Conservation (phyloP, 2,113 vertebrate species). For the Gadus macrocephalus region DNA sequence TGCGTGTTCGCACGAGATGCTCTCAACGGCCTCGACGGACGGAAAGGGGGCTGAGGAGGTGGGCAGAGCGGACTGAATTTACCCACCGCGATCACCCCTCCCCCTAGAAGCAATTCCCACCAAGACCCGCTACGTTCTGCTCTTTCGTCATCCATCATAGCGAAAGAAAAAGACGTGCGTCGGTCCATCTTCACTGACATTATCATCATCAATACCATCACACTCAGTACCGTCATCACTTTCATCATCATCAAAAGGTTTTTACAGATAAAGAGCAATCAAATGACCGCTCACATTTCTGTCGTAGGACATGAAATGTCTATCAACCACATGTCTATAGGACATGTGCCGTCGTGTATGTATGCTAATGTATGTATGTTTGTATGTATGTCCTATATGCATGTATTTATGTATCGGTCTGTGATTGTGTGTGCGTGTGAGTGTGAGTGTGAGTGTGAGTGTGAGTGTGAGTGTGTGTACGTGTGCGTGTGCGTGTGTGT, state of each 20-base stretch:
- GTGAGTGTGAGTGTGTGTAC: neutral
- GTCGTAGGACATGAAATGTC: too few relatives aligned
- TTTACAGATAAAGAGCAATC: neutral
- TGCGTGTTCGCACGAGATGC: constrained; percentile 14
- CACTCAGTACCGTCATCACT: neutral
- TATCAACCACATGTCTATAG: too few relatives aligned
- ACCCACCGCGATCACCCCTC: too few relatives aligned
- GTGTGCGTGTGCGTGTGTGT: neutral
- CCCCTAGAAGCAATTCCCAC: constrained; percentile 5
- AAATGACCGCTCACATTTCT: too few relatives aligned
- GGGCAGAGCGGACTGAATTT: too few relatives aligned
- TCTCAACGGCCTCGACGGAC: constrained; percentile 27
- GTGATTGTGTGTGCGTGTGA: neutral
- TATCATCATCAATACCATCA: constrained; percentile 15
- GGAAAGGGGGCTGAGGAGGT: neutral
- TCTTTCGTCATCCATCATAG: constrained; percentile 35
- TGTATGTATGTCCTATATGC: neutral
- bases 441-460: too few relatives aligned
- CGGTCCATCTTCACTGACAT: constrained; percentile 22
- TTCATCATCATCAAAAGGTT: neutral
- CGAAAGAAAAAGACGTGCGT: constrained; percentile 19
- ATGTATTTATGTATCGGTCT: too few relatives aligned
- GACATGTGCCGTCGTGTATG: neutral
- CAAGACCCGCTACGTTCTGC: neutral
- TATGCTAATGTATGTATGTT: neutral